Base-by-base conservation (phyloP, 2,888 invertebrate species). In the Ametastegia equiseti region DNA sequence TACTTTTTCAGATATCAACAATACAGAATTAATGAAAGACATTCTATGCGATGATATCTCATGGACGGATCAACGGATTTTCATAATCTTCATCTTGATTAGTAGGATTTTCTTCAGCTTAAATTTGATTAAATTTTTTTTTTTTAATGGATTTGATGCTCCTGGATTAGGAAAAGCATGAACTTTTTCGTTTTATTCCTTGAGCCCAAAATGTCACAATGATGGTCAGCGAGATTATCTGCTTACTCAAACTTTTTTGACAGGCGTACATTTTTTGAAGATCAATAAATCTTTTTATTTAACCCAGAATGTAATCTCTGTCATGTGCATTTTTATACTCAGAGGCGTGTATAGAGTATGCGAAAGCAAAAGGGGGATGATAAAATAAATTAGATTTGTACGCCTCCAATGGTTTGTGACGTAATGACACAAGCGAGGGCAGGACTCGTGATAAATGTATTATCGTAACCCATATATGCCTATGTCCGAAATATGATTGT, bases 361-460 rank as follows among this genome's bases (percentile, higher is more conserved):
- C 6, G 54, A 54, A n/a, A n/a, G 3, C n/a, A 1, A 15, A 2
- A n/a, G n/a, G 54, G 4, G 1, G n/a, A 19, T 54, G 4, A 54
- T 19, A 39, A 65, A 36, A 67, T 67, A 67, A 67, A 67, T 67
- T 67, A 67, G n/a, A 39, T 67, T 7, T n/a, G 23, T 23, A 2
- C 30, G 42, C 27, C 33, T 45, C 15, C 0, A 19, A 47, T 27
- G 47, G 47, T 45, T 45, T 9, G 23, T 42, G 42, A 45, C 6
- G 47, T n/a, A 71, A 45, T 71, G 11, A n/a, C 45, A 30, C 71
- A 47, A 47, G 47, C n/a, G 47, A 45, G 71, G n/a, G 27, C 15
- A 27, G 39, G 4, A n/a, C 33, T 27, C 23, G 36, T 36, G 36
- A 19, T 13, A 19, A 19, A 67, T 67, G 19, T 67, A 9, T 39